Base-by-base conservation (phyloP, 2,888 invertebrate species). In the Cataglyphis altisquamis region DNA sequence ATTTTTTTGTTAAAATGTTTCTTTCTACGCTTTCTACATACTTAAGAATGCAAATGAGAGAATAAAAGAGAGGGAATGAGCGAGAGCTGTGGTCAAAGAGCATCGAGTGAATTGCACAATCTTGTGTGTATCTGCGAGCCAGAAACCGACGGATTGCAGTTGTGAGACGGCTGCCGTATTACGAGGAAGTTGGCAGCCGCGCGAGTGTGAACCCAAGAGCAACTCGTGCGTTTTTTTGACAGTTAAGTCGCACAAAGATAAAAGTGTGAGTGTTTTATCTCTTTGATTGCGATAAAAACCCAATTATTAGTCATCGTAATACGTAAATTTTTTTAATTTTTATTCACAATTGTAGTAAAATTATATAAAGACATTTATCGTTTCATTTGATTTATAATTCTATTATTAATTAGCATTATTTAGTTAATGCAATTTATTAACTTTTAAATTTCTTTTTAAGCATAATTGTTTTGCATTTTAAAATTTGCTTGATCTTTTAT, bases 71-170 rank as follows among this genome's bases (percentile, higher is more conserved):
- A 21, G 29, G 8, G 18, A 64, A 5, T 62, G n/a, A 45, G 18
- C 9, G 9, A 48, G 45, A 66, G 29, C 86, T 82, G 86, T 88
- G 93, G 90, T 85, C 93, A 93, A 93, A 93, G 93, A 90, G 92
- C 93, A 93, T 85, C 82, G 81, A 68, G 48, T 45, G 66, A 74
- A 84, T 92, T 92, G 89, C 92, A 92, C 90, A 92, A 92, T 87
- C 68, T 86, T 75, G 83, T 18, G 86, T 52, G n/a, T 90, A 89
- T 91, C 82, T 82, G 74, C 82, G 86, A 89, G 91, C 90, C 83
- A 90, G 88, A 90, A 89, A 91, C 87, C 91, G 90, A 89, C 84
- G 81, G 72, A 85, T 87, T 87, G 78, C 91, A 93, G 93, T 93
- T 91, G 91, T 92, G 88, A 89, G 90, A 89, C 85, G 89, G 83